phyloP scores from a whole-genome alignment of 1,140 invertebrate genomes.

The Sminthurides bifidus region DNA sequence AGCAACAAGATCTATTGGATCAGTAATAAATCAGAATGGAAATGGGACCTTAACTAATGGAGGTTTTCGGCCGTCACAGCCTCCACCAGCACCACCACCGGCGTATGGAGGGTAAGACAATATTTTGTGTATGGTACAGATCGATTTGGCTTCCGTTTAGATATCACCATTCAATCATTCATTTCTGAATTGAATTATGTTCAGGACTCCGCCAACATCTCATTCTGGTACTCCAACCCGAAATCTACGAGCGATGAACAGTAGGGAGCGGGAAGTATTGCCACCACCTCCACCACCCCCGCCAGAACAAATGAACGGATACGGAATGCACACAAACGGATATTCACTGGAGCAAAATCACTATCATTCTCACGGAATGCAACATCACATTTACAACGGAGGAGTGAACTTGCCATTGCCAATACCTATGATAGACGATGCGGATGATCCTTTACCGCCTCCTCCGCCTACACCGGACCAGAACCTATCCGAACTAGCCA shows the following conservation, averaged over 20 bases:
- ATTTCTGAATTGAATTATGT: neutral
- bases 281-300: conserved; percentile 56
- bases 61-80: conserved; percentile 53
- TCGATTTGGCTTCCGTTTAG: neutral
- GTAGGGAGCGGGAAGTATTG: conserved; percentile 57
- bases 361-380: neutral
- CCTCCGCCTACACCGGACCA: conserved; percentile 44
- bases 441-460: conserved; percentile 43
- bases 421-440: conserved; percentile 44
- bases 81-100: conserved; percentile 68
- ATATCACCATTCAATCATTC: neutral
- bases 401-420: conserved; percentile 53
- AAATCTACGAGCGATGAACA: conserved; percentile 39
- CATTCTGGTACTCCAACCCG: conserved; percentile 40
- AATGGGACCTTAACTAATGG: neutral
- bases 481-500: conserved; percentile 1
- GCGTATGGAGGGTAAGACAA: too few relatives aligned
- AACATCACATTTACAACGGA: neutral
- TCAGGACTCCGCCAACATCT: conserved; percentile 4
- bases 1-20: neutral
- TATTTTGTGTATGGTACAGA: neutral
- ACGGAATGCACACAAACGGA: neutral
- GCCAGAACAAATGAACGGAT: neutral
- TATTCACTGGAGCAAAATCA: neutral
- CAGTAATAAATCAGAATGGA: neutral